Evolutionary conservation across 2,888 invertebrate species (phyloP).

Genomic region (Archips crataeganus): DNA sequence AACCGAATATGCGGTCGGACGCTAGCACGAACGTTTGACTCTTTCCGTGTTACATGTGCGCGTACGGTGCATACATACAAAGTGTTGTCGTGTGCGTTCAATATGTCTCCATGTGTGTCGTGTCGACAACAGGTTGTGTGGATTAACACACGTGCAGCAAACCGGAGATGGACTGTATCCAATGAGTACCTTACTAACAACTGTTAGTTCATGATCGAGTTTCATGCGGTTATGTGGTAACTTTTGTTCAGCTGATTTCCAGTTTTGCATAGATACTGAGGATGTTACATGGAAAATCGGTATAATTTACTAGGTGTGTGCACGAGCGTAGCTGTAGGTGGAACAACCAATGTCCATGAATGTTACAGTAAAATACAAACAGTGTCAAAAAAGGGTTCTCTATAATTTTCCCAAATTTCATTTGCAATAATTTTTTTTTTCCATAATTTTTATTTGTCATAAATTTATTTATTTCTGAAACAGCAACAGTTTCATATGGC

Average conservation of each 20-base stretch:
- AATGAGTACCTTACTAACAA: conserved; percentile 29
- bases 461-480: no score
- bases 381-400: no score
- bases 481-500: no score
- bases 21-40: neutral
- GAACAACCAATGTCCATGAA: no score
- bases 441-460: no score
- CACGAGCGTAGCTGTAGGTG: no score
- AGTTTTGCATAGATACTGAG: neutral
- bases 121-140: conserved; percentile 32
- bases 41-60: neutral
- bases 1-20: no score
- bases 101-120: neutral
- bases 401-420: no score
- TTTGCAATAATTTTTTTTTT: no score
- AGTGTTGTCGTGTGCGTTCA: neutral
- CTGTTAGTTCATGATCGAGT: conserved; percentile 27
- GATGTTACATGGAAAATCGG: neutral
- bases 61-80: neutral
- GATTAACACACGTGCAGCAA: conserved; percentile 31
- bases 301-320: neutral
- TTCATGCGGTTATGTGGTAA: neutral
- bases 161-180: conserved; percentile 41
- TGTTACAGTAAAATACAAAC: no score
- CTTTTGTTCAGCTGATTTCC: neutral